phyloP scores from a whole-genome alignment of 2,797 vertebrate genomes.

The Petrocephalus schoutedeni region DNA sequence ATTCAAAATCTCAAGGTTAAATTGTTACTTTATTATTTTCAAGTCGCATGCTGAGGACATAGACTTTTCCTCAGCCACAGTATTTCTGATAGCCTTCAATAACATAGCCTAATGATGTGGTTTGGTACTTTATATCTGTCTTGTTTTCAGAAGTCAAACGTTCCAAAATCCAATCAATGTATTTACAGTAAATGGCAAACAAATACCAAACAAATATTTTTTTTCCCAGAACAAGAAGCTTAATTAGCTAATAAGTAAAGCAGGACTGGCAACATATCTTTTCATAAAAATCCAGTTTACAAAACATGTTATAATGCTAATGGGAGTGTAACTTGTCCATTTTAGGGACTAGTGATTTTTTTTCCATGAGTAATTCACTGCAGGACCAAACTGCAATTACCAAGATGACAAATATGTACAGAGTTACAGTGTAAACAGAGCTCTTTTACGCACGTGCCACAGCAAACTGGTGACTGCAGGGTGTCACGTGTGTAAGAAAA shows the following conservation, averaged over 20 bases:
- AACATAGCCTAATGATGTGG: background rate
- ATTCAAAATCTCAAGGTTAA: background rate
- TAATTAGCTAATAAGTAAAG: background rate
- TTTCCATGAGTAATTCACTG: background rate
- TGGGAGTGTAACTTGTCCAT: background rate
- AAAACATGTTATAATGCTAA: background rate
- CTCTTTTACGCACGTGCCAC: background rate
- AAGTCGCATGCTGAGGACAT: background rate
- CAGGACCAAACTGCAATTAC: conserved; percentile 12
- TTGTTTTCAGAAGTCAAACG: background rate
- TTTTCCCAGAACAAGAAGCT: background rate
- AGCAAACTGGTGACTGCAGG: background rate
- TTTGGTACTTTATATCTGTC: background rate
- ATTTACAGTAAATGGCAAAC: background rate
- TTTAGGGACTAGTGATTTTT: background rate
- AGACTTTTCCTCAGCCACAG: background rate
- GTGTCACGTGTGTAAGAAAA: background rate
- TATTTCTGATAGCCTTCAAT: background rate
- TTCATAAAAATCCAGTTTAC: background rate
- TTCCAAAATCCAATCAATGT: background rate
- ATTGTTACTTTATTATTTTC: background rate
- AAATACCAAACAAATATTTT: background rate
- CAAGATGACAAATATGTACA: conserved; percentile 5
- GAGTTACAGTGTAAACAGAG: background rate
- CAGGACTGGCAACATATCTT: background rate